Base-by-base conservation (phyloP, 2,797 vertebrate genomes). In the Aulostomus chinensis region DNA sequence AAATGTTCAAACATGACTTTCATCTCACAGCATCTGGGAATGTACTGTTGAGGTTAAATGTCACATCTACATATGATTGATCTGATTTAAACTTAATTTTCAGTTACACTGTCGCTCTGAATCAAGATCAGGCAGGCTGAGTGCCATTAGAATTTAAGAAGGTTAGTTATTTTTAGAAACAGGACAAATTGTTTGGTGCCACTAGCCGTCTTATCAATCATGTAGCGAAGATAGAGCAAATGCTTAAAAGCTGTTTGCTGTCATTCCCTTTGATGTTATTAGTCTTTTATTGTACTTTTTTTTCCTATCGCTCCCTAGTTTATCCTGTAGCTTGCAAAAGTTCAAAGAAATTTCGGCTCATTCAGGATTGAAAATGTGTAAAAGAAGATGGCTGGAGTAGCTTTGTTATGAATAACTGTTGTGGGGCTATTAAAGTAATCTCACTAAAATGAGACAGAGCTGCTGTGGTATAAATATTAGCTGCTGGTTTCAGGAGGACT, bases 31-130 rank as follows among this genome's bases (percentile, higher is more conserved):
- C 85, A 78, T 71, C 62, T 70, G 87, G 87, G 87, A 84, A 65
- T 86, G 74, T 54, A 65, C 69, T 80, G 78, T 81, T 75, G 78
- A 69, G 77, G 84, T 86, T 87, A 91, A 92, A 93, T 93, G 89
- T 90, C 91, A 91, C 88, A 91, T 92, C 89, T 90, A 66, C 91
- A 92, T 93, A 88, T 76, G 78, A 92, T 91, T 91, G 89, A 91
- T 91, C 80, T 61, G 64, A 84, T 86, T 77, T 76, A 79, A 85
- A 86, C 78, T 81, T 80, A 79, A 85, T 83, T 81, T 71, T 57
- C 51, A 54, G 74, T 73, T 65, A 53, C 53, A 57, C 56, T 71
- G 77, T 83, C 66, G 41, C 67, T 70, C 60, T 69, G 80, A 85
- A 85, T 88, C 65, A 73, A 73, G 60, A 90, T 81, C 68, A 78